Evolutionary conservation across 2,888 invertebrate species (phyloP), one percentile per base, ranked within the genome.

Genomic region (Chirona hameri): DNA sequence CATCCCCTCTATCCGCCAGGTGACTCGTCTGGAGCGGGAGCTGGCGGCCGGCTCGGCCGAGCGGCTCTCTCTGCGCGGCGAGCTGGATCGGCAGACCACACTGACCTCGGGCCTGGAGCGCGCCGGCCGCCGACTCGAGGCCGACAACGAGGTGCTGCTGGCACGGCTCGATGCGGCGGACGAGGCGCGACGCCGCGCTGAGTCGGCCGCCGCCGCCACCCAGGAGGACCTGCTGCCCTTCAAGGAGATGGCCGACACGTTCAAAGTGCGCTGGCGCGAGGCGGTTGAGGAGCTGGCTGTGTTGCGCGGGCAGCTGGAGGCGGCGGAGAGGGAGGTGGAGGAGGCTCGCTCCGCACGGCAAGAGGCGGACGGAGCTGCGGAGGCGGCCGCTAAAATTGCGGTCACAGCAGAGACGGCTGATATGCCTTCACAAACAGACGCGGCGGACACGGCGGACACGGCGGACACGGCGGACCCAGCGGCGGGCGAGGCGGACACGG

Each of bases 221-320:
- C 4, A 46, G 39, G 39, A 76, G 24, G 76, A 76, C 76, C 76
- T 76, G 76, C 76, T 76, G 76, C 76, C 76, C 18, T 76, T 24
- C 46, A 76, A 76, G 46, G 39, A 76, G 76, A 76, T 76, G 76
- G 76, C 76, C 39, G 76, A 76, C 31, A 76, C 76, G 76, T 76
- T 76, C 76, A 39, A 46, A 39, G 76, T 24, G 24, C 76, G 76
- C 39, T 76, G 76, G 76, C 76, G 76, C 24, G 76, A 76, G 76
- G 76, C 76, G 2, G 46, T 76, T 1, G 76, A 76, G 46, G 76
- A 76, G 39, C 76, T 76, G 39, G 39, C 76, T 18, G 9, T 1
- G 24, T 9, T 46, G 24, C 39, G 31, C 18, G 31, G 29, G 4
- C 18, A 18, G 52, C 52, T 52, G 29, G 15, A 27, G 31, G 72